Conservation (phyloP, 2,888 invertebrate genomes). For the Campaea margaritaria region DNA sequence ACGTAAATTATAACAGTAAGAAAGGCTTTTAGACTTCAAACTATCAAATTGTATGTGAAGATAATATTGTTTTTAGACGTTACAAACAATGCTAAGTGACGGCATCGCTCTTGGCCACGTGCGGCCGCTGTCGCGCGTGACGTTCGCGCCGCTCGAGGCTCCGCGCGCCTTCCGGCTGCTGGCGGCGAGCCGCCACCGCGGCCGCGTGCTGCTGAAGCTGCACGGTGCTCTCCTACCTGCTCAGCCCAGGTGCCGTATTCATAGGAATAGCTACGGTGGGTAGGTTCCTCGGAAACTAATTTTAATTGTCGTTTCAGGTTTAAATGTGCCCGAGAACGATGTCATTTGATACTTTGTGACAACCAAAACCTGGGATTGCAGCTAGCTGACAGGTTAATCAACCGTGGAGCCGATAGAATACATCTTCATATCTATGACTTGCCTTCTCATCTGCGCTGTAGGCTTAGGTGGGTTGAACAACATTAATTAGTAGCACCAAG, state of each 20-base stretch:
- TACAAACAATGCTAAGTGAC: slow-evolving; percentile 55
- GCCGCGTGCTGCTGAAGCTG: slow-evolving; percentile 59
- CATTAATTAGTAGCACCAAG: too few relatives aligned
- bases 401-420: slow-evolving; percentile 57
- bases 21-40: too few relatives aligned
- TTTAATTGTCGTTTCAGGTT: slow-evolving; percentile 44
- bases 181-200: slow-evolving; percentile 57
- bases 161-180: slow-evolving; percentile 61
- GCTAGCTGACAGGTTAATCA: slow-evolving; percentile 53
- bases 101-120: slow-evolving; percentile 64
- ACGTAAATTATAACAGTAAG: too few relatives aligned
- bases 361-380: slow-evolving; percentile 49
- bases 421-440: slow-evolving; percentile 42
- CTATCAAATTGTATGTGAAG: too few relatives aligned
- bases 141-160: slow-evolving; percentile 50
- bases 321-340: slow-evolving; percentile 42
- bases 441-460: slow-evolving; percentile 36
- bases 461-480: slow-evolving; percentile 45
- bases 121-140: slow-evolving; percentile 60
- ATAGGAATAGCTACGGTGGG: too few relatives aligned
- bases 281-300: neutral
- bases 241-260: neutral
- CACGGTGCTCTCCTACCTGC: slow-evolving; percentile 18
- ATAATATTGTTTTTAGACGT: slow-evolving; percentile 37
- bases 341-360: slow-evolving; percentile 56